Evolutionary conservation across 2,797 vertebrate species (phyloP).

Genomic region (Gastrophryne carolinensis): DNA sequence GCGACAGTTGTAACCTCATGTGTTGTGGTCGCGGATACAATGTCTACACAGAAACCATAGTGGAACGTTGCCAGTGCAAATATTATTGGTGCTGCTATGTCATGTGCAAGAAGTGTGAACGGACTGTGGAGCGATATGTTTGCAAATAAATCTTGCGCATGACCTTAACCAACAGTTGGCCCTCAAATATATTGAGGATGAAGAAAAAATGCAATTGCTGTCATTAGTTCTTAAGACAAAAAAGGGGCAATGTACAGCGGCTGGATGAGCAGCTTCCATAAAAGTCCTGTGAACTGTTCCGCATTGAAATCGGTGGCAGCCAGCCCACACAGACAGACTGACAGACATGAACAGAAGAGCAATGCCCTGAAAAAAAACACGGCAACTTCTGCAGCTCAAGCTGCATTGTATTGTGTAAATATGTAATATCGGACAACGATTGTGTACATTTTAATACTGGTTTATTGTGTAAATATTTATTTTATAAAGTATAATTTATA

Average conservation of each 20-base stretch:
- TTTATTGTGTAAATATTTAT: constrained; percentile 14
- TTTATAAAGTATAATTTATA: constrained; percentile 21
- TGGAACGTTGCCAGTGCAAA: constrained; percentile 73
- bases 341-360: not conserved
- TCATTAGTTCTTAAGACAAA: too few species aligned
- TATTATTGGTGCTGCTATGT: constrained; percentile 80
- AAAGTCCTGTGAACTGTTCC: not conserved
- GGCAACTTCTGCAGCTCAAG: not conserved
- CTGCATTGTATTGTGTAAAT: not conserved
- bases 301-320: not conserved
- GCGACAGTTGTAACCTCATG: constrained; percentile 69
- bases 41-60: constrained; percentile 68
- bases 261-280: constrained; percentile 4
- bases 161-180: too few species aligned
- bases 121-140: constrained; percentile 67
- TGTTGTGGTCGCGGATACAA: constrained; percentile 78
- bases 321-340: too few species aligned
- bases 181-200: too few species aligned
- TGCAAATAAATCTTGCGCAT: constrained; percentile 62
- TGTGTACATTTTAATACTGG: constrained; percentile 5
- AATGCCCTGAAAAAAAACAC: not conserved
- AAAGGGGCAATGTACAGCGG: not conserved
- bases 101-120: constrained; percentile 69
- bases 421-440: not conserved
- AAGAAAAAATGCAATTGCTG: too few species aligned